Evolutionary conservation across 1,140 invertebrate genomes (phyloP).

Genomic region (Megalonaias nervosa): DNA sequence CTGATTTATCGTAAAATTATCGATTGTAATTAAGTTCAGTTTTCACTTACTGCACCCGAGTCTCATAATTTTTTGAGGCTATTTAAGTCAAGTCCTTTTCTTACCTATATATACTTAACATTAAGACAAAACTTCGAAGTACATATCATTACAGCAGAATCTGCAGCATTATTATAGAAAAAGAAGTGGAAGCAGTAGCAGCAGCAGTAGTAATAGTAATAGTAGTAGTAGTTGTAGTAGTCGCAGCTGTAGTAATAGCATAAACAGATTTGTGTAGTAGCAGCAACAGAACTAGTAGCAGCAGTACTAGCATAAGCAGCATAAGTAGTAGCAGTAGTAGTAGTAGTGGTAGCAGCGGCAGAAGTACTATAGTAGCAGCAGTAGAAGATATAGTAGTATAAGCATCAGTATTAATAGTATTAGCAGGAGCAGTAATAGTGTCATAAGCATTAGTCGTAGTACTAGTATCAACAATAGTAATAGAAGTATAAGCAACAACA

Average conservation of each 20-base stretch:
- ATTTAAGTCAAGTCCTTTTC: no score
- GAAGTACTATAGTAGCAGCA: not conserved
- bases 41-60: no score
- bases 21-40: no score
- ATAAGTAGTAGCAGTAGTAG: not conserved
- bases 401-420: conserved; percentile 2
- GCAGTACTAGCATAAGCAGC: not conserved
- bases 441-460: conserved; percentile 1
- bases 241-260: not conserved
- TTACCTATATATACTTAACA: no score
- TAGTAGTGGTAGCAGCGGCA: conserved; percentile 1
- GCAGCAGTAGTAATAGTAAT: not conserved
- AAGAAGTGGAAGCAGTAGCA: not conserved
- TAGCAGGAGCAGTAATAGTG: conserved; percentile 3
- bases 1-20: no score
- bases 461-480: conserved; percentile 6
- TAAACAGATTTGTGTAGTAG: not conserved
- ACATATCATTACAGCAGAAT: no score
- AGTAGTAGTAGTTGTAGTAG: not conserved
- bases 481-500: not conserved
- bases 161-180: not conserved
- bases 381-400: conserved; percentile 7
- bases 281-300: not conserved
- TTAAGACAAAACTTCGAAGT: no score
- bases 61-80: no score